Base-by-base conservation (phyloP, 1,140 invertebrate species). In the Sminthurinus signatus region DNA sequence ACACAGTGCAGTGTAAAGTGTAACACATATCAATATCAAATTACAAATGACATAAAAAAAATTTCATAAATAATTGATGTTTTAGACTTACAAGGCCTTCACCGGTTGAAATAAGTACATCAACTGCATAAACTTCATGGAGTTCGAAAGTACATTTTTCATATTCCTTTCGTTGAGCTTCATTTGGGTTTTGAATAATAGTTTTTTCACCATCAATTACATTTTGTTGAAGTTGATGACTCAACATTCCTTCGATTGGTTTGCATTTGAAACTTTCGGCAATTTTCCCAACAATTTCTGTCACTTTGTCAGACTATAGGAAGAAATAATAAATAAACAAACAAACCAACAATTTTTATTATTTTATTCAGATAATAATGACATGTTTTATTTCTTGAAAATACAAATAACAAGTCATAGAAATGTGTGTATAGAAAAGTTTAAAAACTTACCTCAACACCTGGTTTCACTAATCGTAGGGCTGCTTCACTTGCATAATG, bases 131-230 rank as follows among this genome's bases (percentile, higher is more conserved):
- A 2, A 98, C 96, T 82, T 99, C 96, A 78, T 98, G 86, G 59
- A 90, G 87, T 76, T 97, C 94, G 78, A 99, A 88, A 64, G 89
- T 90, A 78, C 88, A 93, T 76, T 97, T 97, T 78, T 99, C 96
- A 76, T 98, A 91, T 76, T 98, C 96, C 76, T 96, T 96, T 71
- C 90, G 89, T 76, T 99, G 96, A 51, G 91, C 89, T 76, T 99
- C 96, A 73, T 88, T 93, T 3, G 97, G 96, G 80, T 98, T 96
- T 78, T 96, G 92, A 73, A 98, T 98, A 68, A 99, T 97, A 19
- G 94, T 95, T 80, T 99, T 99, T 72, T 98, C 95, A 25, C 96
- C 96, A 80, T 99, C 94, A 76, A 98, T 96, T 77, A 91, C 89
- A 77, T 93, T 91, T 76, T 96, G 92, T 75, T 95, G 93, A 51